phyloP scores from a whole-genome alignment of 2,797 vertebrate genomes.

The Silurus aristotelis region DNA sequence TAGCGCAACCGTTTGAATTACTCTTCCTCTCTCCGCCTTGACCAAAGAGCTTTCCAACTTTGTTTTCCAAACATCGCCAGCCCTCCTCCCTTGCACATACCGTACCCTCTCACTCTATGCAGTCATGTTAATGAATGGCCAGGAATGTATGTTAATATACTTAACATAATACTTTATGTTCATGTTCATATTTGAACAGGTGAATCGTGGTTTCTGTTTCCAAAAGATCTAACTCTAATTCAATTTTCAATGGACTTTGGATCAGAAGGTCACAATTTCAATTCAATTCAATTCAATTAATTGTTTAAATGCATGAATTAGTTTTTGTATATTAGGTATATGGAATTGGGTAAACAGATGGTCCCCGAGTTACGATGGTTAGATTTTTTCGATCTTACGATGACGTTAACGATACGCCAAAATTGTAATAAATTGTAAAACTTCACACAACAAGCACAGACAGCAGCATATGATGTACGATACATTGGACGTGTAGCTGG shows the following conservation, averaged over 20 bases:
- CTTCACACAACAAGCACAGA: too few relatives aligned
- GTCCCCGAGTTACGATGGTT: too few relatives aligned
- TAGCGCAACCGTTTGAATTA: constrained; percentile 77
- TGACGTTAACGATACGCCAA: too few relatives aligned
- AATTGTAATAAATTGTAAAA: too few relatives aligned
- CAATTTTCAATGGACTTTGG: neutral
- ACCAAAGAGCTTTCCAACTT: constrained; percentile 57
- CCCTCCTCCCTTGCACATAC: constrained; percentile 5
- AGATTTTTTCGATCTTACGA: too few relatives aligned
- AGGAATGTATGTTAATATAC: neutral
- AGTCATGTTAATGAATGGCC: neutral
- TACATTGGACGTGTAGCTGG: too few relatives aligned
- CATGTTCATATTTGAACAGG: neutral
- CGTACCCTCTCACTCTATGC: neutral
- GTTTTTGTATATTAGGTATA: too few relatives aligned
- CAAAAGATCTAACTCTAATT: neutral
- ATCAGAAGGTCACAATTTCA: neutral
- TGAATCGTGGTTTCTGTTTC: neutral
- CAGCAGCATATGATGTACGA: too few relatives aligned
- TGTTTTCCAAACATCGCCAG: constrained; percentile 55
- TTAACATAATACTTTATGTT: too few relatives aligned
- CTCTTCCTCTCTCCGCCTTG: constrained; percentile 67
- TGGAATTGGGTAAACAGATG: too few relatives aligned
- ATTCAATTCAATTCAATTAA: neutral
- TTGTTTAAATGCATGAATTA: too few relatives aligned